phyloP scores from a whole-genome alignment of 2,797 vertebrate species.

The Micropoecilia bifurca region DNA sequence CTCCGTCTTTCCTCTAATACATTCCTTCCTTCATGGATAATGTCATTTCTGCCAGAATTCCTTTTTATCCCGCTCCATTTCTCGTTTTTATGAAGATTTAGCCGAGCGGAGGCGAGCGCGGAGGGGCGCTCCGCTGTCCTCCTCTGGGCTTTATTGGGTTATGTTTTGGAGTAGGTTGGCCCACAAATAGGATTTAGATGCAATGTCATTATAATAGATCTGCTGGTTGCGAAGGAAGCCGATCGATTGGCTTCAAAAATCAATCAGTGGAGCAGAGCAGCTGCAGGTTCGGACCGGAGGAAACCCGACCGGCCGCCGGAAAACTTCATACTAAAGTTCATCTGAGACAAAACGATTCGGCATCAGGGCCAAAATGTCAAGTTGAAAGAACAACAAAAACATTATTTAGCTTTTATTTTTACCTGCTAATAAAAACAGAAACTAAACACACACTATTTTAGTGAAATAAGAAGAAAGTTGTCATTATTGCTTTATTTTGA shows the following conservation, averaged over 20 bases:
- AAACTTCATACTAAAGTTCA: not conserved
- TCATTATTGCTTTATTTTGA: too few species aligned
- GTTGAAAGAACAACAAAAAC: too few species aligned
- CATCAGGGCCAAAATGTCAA: too few species aligned
- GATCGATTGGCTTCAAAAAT: constrained; percentile 75
- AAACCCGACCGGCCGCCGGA: constrained; percentile 21
- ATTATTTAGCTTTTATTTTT: too few species aligned
- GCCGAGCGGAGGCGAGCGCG: constrained; percentile 26
- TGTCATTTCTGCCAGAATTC: constrained; percentile 67
- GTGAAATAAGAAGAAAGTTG: too few species aligned
- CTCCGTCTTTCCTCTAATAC: constrained; percentile 51
- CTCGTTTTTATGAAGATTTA: constrained; percentile 71
- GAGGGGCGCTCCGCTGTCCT: constrained; percentile 45
- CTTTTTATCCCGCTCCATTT: constrained; percentile 69
- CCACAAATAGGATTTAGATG: constrained; percentile 76
- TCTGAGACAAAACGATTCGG: not conserved
- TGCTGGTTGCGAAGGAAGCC: constrained; percentile 58
- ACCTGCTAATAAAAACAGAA: too few species aligned
- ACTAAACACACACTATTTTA: too few species aligned
- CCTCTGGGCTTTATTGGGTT: constrained; percentile 74
- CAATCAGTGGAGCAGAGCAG: constrained; percentile 54
- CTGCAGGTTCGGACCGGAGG: constrained; percentile 44
- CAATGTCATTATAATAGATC: constrained; percentile 79
- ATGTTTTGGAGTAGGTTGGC: constrained; percentile 71
- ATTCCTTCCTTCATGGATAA: constrained; percentile 67